Percentiles rank a stretch among this genome's conserved stretches.
Conservation (phyloP, 2,888 invertebrate genomes). For the Clunio marinus region DNA sequence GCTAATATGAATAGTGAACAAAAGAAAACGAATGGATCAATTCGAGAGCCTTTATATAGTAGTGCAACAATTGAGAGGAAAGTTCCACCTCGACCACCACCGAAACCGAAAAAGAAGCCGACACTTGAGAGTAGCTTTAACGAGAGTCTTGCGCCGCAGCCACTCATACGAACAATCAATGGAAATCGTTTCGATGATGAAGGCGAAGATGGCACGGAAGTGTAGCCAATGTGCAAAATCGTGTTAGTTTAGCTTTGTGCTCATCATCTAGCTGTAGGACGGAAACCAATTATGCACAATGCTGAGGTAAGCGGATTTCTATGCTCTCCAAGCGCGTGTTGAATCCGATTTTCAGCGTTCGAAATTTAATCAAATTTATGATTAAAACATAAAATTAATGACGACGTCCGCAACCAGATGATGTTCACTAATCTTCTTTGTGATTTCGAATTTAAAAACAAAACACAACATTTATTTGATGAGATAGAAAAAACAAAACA, state of each 20-base stretch:
- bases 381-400: background rate
- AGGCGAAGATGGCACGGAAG: constrained; percentile 66
- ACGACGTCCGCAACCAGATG: background rate
- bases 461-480: background rate
- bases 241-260: constrained; percentile 25
- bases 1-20: constrained; percentile 41
- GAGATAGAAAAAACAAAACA: background rate
- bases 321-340: too few species aligned
- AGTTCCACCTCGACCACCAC: constrained; percentile 78
- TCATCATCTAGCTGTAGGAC: background rate
- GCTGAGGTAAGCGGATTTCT: background rate
- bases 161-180: constrained; percentile 50
- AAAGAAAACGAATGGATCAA: constrained; percentile 46
- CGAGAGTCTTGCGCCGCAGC: background rate
- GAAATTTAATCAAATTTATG: background rate
- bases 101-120: constrained; percentile 74
- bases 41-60: constrained; percentile 53
- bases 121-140: constrained; percentile 50
- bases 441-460: constrained; percentile 10
- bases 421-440: background rate
- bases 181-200: constrained; percentile 82
- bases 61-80: constrained; percentile 54
- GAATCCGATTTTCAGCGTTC: too few species aligned
- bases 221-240: constrained; percentile 30
- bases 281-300: background rate